phyloP scores from a whole-genome alignment of 2,888 invertebrate species.

The Tinea trinotella region DNA sequence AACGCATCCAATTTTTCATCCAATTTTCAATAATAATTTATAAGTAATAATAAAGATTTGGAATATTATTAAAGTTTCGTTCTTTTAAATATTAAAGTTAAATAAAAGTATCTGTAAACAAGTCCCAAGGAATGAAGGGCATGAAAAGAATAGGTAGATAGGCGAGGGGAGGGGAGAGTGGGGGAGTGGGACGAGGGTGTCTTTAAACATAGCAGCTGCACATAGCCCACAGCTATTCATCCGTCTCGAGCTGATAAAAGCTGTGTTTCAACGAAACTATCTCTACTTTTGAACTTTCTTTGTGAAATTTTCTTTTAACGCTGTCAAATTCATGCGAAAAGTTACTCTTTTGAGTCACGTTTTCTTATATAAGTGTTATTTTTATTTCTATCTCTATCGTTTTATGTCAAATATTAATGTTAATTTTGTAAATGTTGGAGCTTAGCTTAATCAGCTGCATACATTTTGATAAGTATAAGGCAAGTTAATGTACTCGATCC shows the following conservation, averaged over 20 bases:
- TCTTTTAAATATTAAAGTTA: no score
- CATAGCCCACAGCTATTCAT: constrained; percentile 37
- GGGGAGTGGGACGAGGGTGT: no score
- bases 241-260: constrained; percentile 42
- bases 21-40: no score
- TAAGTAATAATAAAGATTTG: background rate
- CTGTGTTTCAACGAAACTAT: constrained; percentile 36
- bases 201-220: constrained; percentile 23
- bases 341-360: background rate
- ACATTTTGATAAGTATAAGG: no score
- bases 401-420: no score
- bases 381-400: background rate
- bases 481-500: no score
- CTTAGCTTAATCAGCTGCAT: no score
- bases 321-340: constrained; percentile 12
- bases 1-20: no score
- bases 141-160: background rate
- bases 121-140: background rate
- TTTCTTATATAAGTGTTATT: background rate
- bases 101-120: no score
- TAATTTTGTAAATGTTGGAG: no score
- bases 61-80: background rate
- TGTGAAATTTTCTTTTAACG: constrained; percentile 14
- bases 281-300: constrained; percentile 27
- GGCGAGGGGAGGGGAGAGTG: background rate